phyloP scores from a whole-genome alignment of 2,113 vertebrate genomes.

The Rhea americana region DNA sequence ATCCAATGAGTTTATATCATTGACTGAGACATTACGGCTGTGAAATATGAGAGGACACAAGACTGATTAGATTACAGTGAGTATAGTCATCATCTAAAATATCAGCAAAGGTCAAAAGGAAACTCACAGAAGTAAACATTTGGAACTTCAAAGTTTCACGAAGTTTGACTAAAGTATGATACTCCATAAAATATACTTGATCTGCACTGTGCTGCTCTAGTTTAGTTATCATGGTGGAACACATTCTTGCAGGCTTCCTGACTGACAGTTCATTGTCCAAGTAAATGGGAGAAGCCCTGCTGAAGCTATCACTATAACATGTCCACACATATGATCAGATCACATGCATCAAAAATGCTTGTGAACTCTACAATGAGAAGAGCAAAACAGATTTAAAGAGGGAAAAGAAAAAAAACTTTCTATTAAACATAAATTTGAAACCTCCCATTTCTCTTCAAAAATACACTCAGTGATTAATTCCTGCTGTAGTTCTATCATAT shows the following conservation, averaged over 20 bases:
- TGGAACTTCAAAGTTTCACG: background rate
- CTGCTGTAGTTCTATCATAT: background rate
- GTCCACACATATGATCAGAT: background rate
- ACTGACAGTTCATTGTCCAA: background rate
- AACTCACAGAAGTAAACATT: background rate
- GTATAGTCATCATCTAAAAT: background rate
- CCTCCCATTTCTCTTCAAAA: background rate
- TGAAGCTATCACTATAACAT: background rate
- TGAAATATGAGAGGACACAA: background rate
- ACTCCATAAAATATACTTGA: background rate
- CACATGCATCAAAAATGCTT: background rate
- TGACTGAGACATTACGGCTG: background rate
- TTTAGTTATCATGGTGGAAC: background rate
- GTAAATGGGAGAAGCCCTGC: background rate
- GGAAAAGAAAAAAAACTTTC: background rate
- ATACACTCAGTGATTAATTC: background rate
- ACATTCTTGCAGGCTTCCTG: background rate
- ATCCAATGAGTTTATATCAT: background rate
- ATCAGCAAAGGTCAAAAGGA: background rate
- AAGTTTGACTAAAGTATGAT: background rate
- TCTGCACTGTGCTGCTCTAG: background rate
- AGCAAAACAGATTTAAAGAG: background rate
- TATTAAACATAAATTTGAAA: background rate
- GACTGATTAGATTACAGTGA: background rate
- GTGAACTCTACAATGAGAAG: background rate